Percentiles rank a stretch among this genome's conserved stretches.
Conservation (phyloP, 2,888 invertebrate genomes). For the Elysia crispata region DNA sequence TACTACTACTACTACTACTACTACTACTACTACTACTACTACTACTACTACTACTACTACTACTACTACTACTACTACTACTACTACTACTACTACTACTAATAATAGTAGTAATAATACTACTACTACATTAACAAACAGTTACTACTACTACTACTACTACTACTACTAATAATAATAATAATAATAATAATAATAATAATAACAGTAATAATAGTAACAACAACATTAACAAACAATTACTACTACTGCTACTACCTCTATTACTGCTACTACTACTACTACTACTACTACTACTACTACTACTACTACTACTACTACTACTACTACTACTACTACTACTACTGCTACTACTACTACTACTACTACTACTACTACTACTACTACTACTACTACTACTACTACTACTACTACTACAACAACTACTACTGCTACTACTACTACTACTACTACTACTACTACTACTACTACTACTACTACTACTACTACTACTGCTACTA, state of each 20-base stretch:
- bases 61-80: no score
- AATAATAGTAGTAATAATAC: no score
- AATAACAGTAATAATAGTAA: background rate
- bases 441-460: constrained; percentile 14
- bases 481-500: constrained; percentile 32
- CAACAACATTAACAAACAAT: no score
- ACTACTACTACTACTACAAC: background rate
- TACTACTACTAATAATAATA: no score
- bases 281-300: background rate
- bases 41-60: no score
- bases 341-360: background rate
- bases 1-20: no score
- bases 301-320: background rate
- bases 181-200: background rate
- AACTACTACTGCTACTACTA: background rate
- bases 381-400: constrained; percentile 28
- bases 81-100: no score
- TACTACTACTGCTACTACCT: background rate
- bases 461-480: constrained; percentile 40
- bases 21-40: no score
- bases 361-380: background rate
- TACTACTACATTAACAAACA: no score
- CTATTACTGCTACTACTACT: background rate
- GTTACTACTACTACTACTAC: background rate
- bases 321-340: background rate